Evolutionary conservation across 2,797 vertebrate species (phyloP).

Genomic region (Anabas testudineus): DNA sequence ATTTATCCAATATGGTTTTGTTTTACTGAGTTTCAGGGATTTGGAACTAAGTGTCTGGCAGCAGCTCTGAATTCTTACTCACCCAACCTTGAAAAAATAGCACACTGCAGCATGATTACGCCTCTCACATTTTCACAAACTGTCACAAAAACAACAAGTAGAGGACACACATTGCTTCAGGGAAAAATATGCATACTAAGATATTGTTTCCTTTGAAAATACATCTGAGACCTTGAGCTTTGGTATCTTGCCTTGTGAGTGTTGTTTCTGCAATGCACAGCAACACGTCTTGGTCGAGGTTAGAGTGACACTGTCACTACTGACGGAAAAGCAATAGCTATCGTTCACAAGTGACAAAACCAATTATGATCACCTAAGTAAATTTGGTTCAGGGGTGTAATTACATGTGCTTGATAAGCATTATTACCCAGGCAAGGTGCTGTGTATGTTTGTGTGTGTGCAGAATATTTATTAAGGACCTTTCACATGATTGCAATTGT

Average conservation of each 20-base stretch:
- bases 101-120: constrained; percentile 75
- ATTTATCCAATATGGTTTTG: constrained; percentile 59
- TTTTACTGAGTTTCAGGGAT: constrained; percentile 63
- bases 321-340: constrained; percentile 70
- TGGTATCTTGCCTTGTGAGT: constrained; percentile 66
- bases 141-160: constrained; percentile 79
- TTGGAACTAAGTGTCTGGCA: constrained; percentile 65
- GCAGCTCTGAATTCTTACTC: constrained; percentile 67
- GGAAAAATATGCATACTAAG: constrained; percentile 79
- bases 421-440: constrained; percentile 58
- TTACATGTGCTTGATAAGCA: constrained; percentile 79
- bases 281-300: constrained; percentile 59
- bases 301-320: constrained; percentile 72
- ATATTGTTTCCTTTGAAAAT: constrained; percentile 81
- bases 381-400: constrained; percentile 73
- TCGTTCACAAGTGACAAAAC: constrained; percentile 77
- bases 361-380: constrained; percentile 68
- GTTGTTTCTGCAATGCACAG: constrained; percentile 62
- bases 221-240: constrained; percentile 70
- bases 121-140: constrained; percentile 78
- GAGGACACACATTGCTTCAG: constrained; percentile 76
- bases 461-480: constrained; percentile 53
- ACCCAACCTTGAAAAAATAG: constrained; percentile 72
- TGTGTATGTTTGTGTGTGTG: constrained; percentile 33
- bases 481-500: constrained; percentile 56